Evolutionary conservation across 2,888 invertebrate species (phyloP).

Genomic region (Catocala fraxini): DNA sequence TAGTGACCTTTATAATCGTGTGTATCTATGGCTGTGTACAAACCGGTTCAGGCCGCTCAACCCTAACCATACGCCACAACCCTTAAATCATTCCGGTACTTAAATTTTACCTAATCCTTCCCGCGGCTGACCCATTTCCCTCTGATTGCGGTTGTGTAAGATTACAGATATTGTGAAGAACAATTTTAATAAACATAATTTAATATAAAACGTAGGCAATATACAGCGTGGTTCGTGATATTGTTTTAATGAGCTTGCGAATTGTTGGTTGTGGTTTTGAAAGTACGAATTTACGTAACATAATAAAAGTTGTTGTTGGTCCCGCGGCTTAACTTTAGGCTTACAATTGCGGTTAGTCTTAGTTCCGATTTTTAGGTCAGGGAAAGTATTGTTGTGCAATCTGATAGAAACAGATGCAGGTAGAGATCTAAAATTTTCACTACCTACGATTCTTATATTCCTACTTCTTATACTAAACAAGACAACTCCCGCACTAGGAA

Average conservation of each 20-base stretch:
- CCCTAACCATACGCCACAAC: constrained; percentile 37
- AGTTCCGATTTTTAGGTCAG: too few species aligned
- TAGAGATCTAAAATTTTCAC: too few species aligned
- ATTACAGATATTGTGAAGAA: constrained; percentile 58
- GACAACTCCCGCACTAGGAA: too few species aligned
- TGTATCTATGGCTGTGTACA: not conserved
- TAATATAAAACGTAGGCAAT: constrained; percentile 37
- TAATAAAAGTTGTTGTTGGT: too few species aligned
- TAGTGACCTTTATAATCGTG: constrained; percentile 14
- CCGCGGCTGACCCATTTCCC: constrained; percentile 59
- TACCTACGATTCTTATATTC: too few species aligned
- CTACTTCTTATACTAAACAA: too few species aligned
- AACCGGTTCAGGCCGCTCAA: constrained; percentile 18
- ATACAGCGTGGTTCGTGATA: constrained; percentile 27
- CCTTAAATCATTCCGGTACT: constrained; percentile 67
- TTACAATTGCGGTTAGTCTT: too few species aligned
- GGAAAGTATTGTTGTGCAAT: too few species aligned
- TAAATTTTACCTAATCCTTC: constrained; percentile 72
- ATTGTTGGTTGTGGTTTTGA: constrained; percentile 7
- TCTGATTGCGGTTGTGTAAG: constrained; percentile 65
- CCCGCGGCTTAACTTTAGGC: too few species aligned
- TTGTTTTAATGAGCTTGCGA: constrained; percentile 34
- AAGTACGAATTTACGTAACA: constrained; percentile 1
- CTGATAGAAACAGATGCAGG: too few species aligned
- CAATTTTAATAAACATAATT: constrained; percentile 41